Evolutionary conservation across 2,888 invertebrate species (phyloP).

Genomic region (Pollenia angustigena): DNA sequence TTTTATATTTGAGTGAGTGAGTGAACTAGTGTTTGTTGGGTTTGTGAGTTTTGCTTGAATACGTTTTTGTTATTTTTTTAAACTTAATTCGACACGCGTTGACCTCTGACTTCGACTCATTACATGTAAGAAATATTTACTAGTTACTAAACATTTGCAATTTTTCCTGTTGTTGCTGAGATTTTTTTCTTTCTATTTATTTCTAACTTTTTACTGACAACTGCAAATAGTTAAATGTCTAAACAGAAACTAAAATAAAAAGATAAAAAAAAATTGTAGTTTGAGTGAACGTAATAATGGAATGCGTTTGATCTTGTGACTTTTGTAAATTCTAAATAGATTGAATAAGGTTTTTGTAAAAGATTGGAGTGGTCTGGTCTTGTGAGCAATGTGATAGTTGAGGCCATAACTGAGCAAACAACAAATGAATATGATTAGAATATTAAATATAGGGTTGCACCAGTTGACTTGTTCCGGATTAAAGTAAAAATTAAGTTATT

Average conservation of each 20-base stretch:
- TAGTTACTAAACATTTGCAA: constrained; percentile 58
- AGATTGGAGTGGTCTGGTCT: constrained; percentile 6
- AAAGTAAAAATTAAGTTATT: not conserved
- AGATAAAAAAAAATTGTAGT: not conserved
- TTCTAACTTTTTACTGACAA: constrained; percentile 24
- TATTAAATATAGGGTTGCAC: constrained; percentile 16
- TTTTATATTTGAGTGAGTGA: not conserved
- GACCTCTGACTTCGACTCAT: constrained; percentile 72
- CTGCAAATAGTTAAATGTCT: constrained; percentile 40
- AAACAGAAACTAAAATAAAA: not conserved
- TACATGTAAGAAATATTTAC: constrained; percentile 68
- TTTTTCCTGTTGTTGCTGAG: constrained; percentile 49
- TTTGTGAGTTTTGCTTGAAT: constrained; percentile 6
- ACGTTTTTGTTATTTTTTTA: constrained; percentile 36
- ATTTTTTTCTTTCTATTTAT: not conserved
- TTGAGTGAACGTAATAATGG: constrained; percentile 59
- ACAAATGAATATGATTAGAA: constrained; percentile 37
- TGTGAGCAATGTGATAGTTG: not conserved
- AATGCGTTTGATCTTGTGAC: constrained; percentile 70
- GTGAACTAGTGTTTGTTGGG: not conserved
- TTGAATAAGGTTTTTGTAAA: constrained; percentile 42
- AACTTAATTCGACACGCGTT: constrained; percentile 73
- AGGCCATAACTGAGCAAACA: constrained; percentile 28
- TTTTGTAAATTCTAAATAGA: constrained; percentile 60
- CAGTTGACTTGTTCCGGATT: not conserved